A percentile compares a stretch with the other conserved stretches of the same genome.
Conservation (phyloP, 2,113 vertebrate species). For the Psammodynastes pulverulentus region DNA sequence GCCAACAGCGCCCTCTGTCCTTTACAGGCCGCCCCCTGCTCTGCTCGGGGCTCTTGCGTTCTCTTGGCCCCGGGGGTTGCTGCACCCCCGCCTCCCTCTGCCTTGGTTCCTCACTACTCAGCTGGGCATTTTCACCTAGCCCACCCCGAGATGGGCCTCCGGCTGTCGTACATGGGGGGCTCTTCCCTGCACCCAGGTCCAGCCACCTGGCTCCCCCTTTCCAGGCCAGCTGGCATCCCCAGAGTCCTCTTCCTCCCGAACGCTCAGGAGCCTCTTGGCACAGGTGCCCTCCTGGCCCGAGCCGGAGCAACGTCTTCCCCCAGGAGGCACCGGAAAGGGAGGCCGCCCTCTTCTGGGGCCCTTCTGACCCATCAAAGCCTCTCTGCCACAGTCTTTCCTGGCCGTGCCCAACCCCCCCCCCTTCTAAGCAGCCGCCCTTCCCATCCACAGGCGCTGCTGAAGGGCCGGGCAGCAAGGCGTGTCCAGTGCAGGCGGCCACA, state of each 20-base stretch:
- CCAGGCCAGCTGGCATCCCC: background rate
- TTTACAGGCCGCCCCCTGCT: background rate
- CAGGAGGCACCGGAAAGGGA: background rate
- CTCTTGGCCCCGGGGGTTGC: background rate
- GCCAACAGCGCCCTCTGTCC: background rate
- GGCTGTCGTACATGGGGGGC: background rate
- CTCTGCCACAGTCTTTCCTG: background rate
- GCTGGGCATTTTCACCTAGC: background rate
- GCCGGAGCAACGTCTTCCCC: background rate
- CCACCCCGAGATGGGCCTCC: no score
- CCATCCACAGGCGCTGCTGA: background rate
- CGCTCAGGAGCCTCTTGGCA: background rate
- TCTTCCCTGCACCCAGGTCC: background rate
- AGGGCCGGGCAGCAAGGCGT: fast-evolving
- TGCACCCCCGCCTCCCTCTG: background rate
- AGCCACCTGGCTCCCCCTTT: background rate
- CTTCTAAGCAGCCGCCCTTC: background rate
- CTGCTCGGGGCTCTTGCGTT: background rate
- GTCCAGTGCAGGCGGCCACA: background rate
- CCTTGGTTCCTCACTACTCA: background rate
- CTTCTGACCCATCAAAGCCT: background rate
- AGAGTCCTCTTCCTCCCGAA: background rate
- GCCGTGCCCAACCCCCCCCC: background rate
- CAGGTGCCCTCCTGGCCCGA: background rate
- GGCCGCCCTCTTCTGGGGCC: background rate